Percentiles rank a stretch among this genome's conserved stretches.
Evolutionary conservation across 2,888 invertebrate genomes (phyloP).

Genomic region (Dasypolia templi): DNA sequence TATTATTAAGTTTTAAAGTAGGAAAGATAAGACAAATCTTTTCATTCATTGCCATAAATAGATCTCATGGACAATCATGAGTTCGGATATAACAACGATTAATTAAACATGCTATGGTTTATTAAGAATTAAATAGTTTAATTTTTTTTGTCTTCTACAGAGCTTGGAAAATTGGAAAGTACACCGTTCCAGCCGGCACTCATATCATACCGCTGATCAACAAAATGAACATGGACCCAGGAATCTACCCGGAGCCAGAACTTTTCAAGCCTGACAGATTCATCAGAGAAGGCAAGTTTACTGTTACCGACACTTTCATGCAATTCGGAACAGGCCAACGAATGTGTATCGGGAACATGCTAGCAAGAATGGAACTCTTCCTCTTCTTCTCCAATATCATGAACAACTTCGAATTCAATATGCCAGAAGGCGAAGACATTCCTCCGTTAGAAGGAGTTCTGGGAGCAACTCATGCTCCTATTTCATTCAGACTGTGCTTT

Average conservation of each 20-base stretch:
- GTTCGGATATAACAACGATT: background rate
- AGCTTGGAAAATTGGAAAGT: slow-evolving; percentile 93
- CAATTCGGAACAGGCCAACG: slow-evolving; percentile 96
- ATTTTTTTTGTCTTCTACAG: slow-evolving; percentile 83
- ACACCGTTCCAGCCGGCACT: slow-evolving; percentile 93
- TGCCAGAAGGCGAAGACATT: slow-evolving; percentile 92
- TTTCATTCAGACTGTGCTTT: slow-evolving; percentile 74
- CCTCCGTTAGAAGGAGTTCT: slow-evolving; percentile 94
- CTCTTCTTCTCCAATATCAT: slow-evolving; percentile 94
- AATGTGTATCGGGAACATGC: slow-evolving; percentile 95
- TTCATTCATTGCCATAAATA: background rate
- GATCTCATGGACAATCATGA: background rate
- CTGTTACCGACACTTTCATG: slow-evolving; percentile 94
- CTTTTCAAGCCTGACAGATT: slow-evolving; percentile 94
- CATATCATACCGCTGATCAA: slow-evolving; percentile 95
- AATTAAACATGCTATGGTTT: too few relatives aligned
- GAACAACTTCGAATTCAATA: slow-evolving; percentile 92
- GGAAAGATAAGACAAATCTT: background rate
- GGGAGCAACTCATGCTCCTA: slow-evolving; percentile 94
- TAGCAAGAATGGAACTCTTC: slow-evolving; percentile 96
- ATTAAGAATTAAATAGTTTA: background rate
- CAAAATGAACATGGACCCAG: slow-evolving; percentile 95
- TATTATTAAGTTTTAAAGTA: background rate
- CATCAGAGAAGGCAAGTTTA: slow-evolving; percentile 92
- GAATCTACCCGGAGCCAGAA: slow-evolving; percentile 94